These are phyloP conservation scores for Lutjanus erythropterus DNA, from an alignment of 2,113 vertebrate genomes.

Conservation along the genomic window DNA sequence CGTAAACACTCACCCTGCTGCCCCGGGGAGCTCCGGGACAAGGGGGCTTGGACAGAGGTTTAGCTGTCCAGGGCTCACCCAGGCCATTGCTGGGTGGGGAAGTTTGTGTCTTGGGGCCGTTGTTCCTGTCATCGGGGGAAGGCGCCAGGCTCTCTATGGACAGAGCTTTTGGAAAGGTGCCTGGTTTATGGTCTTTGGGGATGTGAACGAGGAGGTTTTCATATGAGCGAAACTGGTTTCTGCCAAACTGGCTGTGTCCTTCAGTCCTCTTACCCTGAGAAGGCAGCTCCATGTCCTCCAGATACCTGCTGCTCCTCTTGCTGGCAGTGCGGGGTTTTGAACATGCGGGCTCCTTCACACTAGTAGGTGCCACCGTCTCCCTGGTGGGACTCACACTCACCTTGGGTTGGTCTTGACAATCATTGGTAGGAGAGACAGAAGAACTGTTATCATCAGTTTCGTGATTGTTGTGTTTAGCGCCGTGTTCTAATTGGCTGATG, in stretches of 20 bases:
- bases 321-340: constrained; percentile 84
- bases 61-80: constrained; percentile 56
- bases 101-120: constrained; percentile 43
- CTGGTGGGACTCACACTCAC: constrained; percentile 63
- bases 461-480: constrained; percentile 48
- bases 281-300: constrained; percentile 92
- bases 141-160: constrained; percentile 96
- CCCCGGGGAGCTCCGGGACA: constrained; percentile 87
- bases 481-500: constrained; percentile 85
- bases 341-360: constrained; percentile 79
- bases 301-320: constrained; percentile 93
- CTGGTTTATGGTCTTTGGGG: constrained; percentile 98
- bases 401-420: constrained; percentile 34
- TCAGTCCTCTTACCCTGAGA: constrained; percentile 81
- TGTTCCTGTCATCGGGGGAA: constrained; percentile 79
- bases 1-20: constrained; percentile 88
- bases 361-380: constrained; percentile 63
- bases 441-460: constrained; percentile 44
- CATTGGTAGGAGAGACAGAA: neutral
- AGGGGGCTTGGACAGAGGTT: constrained; percentile 73
- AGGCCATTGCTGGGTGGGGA: constrained; percentile 37
- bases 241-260: constrained; percentile 81
- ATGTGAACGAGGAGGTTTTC: constrained; percentile 94
- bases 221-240: constrained; percentile 91
- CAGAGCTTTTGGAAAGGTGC: constrained; percentile 97